Evolutionary conservation across 2,888 invertebrate genomes (phyloP), one percentile per base, ranked within the genome.

Genomic region (Phlogophora meticulosa): DNA sequence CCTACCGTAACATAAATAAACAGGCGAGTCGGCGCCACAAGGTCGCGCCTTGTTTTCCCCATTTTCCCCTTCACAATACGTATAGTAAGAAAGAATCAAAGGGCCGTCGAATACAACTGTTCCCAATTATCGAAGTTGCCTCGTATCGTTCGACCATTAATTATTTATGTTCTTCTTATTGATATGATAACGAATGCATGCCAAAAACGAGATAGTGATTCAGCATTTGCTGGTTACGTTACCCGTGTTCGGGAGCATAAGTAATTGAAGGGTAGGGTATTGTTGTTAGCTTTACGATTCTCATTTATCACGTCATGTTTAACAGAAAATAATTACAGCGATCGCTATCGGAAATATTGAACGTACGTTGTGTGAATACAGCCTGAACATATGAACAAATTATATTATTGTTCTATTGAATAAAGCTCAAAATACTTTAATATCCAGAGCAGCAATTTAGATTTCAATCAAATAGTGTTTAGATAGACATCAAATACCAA

Each of bases 181-280:
- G 84, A 72, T 88, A 88, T 88, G 87, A 53, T 88, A 90, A 89
- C 85, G 87, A 88, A 89, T 89, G 87, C 90, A 82, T 76, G 78
- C 71, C 73, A 78, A 74, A n/a, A 69, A 69, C 66, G 78, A 82
- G 79, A 80, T 81, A 87, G 81, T 75, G 74, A 82, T 80, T 81
- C 76, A 72, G 79, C 74, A 76, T 76, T 71, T 72, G 62, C 53
- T 17, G 66, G 66, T 58, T 77, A 78, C 77, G 82, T 85, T 83
- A 84, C 72, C 80, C 75, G 78, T 82, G 78, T 74, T 80, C 62
- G 72, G 55, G 62, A 43, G 32, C 43, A 55, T 66, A 72, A 62
- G 36, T 72, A 73, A 83, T 82, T 78, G 76, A 82, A 60, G 24
- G 46, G 49, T 68, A 53, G 20, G 46, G 46, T 68, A 53, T 51